Base-by-base conservation (phyloP, 2,888 invertebrate genomes). In the Anoplius nigerrimus region DNA sequence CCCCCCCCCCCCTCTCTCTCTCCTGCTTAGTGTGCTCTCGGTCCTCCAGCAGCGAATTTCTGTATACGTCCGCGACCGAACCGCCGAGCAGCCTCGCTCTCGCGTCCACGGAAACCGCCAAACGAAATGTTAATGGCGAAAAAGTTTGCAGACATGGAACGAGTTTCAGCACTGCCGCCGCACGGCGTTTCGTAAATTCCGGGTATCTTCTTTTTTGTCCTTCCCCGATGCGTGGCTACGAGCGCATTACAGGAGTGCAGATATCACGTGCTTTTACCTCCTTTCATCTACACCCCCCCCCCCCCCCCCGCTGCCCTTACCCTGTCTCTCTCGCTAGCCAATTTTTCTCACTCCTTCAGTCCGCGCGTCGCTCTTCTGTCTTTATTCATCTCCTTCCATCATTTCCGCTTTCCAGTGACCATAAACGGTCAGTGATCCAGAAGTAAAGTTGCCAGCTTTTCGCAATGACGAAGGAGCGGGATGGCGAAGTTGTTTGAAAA, bases 111-210 rank as follows among this genome's bases (percentile, higher is more conserved):
- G 34, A 55, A 27, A 34, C 55, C 55, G n/a, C 27, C 27, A n/a
- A 55, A 34, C 70, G 53, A 59, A 43, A 66, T 52, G 72, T 64
- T 71, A 71, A 72, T 72, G 62, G 71, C 62, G 24, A 54, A 67
- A 71, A 71, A 56, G 71, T 71, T 71, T 34, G 59, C 56, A 46
- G 22, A 55, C 45, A 57, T 18, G n/a, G 55, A 55, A 22, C 16
- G 55, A 55, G 55, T 34, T 58, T 22, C 46, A 11, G 8, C 34
- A n/a, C 8, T 48, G 48, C 48, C n/a, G 56, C 15, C n/a, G n/a
- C n/a, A n/a, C 18, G 21, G n/a, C 21, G 21, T 42, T 43, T 43
- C 43, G 43, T 21, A 22, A 57, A 43, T 22, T 52, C 13, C 52
- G 15, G 20, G 20, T 13, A 15, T 21, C 20, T 52, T 15, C 22